Conservation (phyloP, 2,888 invertebrate species). For the Chesias legatella region DNA sequence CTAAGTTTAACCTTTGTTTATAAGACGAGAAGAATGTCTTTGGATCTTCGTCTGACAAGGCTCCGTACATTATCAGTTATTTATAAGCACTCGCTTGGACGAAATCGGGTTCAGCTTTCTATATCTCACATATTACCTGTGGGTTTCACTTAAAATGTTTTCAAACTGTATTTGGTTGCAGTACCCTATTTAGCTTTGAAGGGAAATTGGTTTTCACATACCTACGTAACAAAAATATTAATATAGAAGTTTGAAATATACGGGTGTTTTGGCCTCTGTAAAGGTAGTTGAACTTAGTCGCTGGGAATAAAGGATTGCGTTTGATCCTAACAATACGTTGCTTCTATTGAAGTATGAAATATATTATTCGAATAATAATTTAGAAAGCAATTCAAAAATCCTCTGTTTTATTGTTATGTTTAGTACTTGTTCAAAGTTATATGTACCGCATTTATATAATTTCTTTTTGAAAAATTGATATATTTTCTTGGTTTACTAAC, state of each 20-base stretch:
- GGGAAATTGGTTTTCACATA: conserved; percentile 25
- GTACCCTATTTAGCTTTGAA: conserved; percentile 30
- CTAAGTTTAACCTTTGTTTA: conserved; percentile 4
- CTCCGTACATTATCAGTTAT: conserved; percentile 15
- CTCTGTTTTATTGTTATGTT: too few species aligned
- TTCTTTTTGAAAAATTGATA: too few species aligned
- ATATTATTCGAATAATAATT: too few species aligned
- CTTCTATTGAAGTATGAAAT: too few species aligned
- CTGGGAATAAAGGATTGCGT: too few species aligned
- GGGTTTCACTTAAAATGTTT: conserved; percentile 28
- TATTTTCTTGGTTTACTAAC: too few species aligned
- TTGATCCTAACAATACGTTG: too few species aligned
- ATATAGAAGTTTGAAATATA: background rate
- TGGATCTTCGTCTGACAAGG: conserved; percentile 9
- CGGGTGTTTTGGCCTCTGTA: too few species aligned
- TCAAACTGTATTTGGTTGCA: conserved; percentile 28
- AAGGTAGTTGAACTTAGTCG: too few species aligned
- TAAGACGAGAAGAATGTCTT: background rate
- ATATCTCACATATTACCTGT: conserved; percentile 34
- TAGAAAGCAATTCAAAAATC: too few species aligned
- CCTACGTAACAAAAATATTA: conserved; percentile 25
- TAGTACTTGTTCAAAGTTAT: too few species aligned
- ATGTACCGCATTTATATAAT: too few species aligned
- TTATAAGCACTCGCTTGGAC: conserved; percentile 25
- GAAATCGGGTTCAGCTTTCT: conserved; percentile 43